phyloP scores from a whole-genome alignment of 2,113 vertebrate species.

The Dipodomys ordii region DNA sequence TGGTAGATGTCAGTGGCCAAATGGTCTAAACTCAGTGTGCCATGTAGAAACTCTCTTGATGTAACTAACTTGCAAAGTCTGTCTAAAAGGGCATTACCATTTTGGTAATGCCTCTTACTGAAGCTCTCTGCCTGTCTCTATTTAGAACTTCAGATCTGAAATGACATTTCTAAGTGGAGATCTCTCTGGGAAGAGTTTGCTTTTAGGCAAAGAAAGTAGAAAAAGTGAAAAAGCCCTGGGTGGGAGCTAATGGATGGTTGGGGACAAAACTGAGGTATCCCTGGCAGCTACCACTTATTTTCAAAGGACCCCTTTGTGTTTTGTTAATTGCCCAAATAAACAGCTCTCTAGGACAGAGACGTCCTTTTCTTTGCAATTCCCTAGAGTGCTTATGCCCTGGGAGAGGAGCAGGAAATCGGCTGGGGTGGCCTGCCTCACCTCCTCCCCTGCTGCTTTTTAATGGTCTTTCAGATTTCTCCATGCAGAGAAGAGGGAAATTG shows the following conservation, averaged over 20 bases:
- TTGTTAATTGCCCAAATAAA: slow-evolving; percentile 70
- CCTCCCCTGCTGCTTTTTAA: neutral
- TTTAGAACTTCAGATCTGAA: slow-evolving; percentile 11
- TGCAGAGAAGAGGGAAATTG: neutral
- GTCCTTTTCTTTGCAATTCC: neutral
- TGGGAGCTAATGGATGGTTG: neutral
- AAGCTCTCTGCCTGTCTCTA: neutral
- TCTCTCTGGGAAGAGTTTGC: neutral
- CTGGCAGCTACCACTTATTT: neutral
- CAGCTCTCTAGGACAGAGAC: slow-evolving; percentile 1
- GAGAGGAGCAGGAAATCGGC: slow-evolving; percentile 21
- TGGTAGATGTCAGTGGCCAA: neutral
- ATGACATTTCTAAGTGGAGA: slow-evolving; percentile 29
- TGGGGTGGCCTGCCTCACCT: neutral
- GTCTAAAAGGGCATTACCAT: neutral
- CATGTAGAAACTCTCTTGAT: neutral
- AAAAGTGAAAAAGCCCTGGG: neutral
- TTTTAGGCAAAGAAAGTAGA: slow-evolving; percentile 11
- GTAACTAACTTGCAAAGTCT: neutral
- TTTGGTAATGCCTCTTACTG: neutral
- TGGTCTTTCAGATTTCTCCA: slow-evolving; percentile 1
- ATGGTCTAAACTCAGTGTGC: neutral
- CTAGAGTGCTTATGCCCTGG: neutral
- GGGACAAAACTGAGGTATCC: neutral
- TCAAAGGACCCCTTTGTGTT: slow-evolving; percentile 44